Conservation (phyloP, 2,888 invertebrate genomes). For the Sthenelais limicola region DNA sequence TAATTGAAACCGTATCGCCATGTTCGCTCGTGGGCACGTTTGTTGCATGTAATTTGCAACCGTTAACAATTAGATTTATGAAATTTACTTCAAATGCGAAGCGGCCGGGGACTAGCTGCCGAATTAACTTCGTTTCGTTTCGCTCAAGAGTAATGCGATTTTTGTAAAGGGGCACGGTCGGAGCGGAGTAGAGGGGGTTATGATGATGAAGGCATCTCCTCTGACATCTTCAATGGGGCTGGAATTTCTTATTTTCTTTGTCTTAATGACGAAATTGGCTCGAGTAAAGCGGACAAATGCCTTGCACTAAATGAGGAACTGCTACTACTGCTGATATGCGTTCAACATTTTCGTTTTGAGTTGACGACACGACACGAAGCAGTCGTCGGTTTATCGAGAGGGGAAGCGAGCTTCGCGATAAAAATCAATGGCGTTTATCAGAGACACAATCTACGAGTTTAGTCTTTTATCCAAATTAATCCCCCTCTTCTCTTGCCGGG, state of each 20-base stretch:
- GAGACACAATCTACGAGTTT: slow-evolving; percentile 26
- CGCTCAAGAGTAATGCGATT: slow-evolving; percentile 35
- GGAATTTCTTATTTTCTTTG: slow-evolving; percentile 36
- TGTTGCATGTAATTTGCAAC: slow-evolving; percentile 22
- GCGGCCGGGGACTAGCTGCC: not conserved
- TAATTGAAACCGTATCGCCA: slow-evolving; percentile 26
- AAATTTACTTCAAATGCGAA: slow-evolving; percentile 37
- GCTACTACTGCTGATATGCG: too few relatives aligned
- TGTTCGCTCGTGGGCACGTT: not conserved
- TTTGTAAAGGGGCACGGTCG: not conserved
- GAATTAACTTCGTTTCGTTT: slow-evolving; percentile 35
- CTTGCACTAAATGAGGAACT: too few relatives aligned
- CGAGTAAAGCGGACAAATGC: slow-evolving; percentile 25
- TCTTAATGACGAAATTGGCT: slow-evolving; percentile 38
- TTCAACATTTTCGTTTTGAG: too few relatives aligned
- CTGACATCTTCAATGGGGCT: slow-evolving; percentile 33
- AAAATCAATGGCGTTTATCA: slow-evolving; percentile 20
- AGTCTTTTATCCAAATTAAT: slow-evolving; percentile 20
- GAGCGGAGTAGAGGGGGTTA: too few relatives aligned
- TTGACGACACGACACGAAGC: too few relatives aligned
- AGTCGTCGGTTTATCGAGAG: too few relatives aligned
- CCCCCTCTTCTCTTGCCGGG: not conserved
- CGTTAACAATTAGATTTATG: slow-evolving; percentile 39
- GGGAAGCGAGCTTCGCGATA: too few relatives aligned
- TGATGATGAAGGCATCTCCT: too few relatives aligned